A percentile compares a stretch with the other conserved stretches of the same genome.
These are phyloP conservation scores for Tetramorium parvispinum DNA, from an alignment of 1,140 invertebrate genomes.

Conservation along the genomic window DNA sequence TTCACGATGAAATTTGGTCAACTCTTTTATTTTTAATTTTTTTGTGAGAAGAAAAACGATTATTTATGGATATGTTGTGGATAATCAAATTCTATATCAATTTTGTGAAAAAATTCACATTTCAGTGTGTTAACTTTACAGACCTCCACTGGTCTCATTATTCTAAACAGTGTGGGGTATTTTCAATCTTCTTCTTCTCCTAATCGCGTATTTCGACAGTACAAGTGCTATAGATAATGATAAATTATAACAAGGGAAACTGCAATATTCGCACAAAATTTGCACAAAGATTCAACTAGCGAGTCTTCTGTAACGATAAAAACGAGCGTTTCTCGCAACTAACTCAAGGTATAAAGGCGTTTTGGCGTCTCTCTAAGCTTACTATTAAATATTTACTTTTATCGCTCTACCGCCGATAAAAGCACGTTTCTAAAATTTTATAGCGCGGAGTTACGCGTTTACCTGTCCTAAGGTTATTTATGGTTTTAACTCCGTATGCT, in stretches of 20 bases:
- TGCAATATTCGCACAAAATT: neutral
- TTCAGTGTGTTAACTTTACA: too few relatives aligned
- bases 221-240: neutral
- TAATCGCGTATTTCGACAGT: neutral
- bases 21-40: too few relatives aligned
- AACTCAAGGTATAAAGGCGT: neutral
- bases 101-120: too few relatives aligned
- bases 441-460: neutral
- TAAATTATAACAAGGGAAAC: neutral
- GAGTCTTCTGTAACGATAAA: neutral
- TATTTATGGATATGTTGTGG: too few relatives aligned
- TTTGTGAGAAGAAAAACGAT: too few relatives aligned
- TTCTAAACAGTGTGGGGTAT: neutral
- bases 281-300: neutral
- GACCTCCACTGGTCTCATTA: neutral
- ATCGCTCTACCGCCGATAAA: conserved; percentile 5
- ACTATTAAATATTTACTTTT: conserved; percentile 13
- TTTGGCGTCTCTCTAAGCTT: neutral
- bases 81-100: too few relatives aligned
- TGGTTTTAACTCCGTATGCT: neutral
- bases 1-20: too few relatives aligned
- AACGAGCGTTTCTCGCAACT: neutral
- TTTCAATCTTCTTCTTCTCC: conserved; percentile 34
- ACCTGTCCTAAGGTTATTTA: neutral
- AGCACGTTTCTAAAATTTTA: conserved; percentile 27